A percentile compares a stretch with the other conserved stretches of the same genome.
Conservation (phyloP, 2,113 vertebrate species). For the Hymenochirus boettgeri region DNA sequence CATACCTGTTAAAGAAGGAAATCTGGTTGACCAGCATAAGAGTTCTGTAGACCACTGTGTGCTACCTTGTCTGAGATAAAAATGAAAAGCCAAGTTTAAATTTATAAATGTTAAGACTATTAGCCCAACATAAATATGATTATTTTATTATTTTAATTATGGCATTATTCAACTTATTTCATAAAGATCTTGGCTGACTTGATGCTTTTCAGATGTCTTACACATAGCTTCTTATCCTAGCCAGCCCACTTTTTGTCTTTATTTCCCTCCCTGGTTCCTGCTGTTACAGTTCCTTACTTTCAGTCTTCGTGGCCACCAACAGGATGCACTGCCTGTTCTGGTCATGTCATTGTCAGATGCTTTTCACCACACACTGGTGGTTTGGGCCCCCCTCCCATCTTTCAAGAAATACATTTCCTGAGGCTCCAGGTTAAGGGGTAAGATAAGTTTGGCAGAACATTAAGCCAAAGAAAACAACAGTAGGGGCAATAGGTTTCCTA, state of each 20-base stretch:
- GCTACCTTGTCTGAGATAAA: too few species aligned
- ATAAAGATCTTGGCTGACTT: too few species aligned
- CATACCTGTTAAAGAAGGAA: too few species aligned
- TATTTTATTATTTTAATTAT: too few species aligned
- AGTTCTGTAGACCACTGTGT: too few species aligned
- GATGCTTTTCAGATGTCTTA: neutral
- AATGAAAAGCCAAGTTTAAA: too few species aligned
- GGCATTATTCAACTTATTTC: too few species aligned
- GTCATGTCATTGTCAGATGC: slow-evolving; percentile 29
- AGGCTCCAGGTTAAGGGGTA: neutral
- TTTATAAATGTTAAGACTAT: too few species aligned
- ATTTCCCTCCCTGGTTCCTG: slow-evolving; percentile 27
- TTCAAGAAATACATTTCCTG: slow-evolving; percentile 16
- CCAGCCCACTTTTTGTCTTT: neutral
- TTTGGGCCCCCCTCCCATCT: slow-evolving; percentile 10
- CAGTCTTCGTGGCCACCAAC: slow-evolving; percentile 11
- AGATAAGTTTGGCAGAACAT: slow-evolving; percentile 24
- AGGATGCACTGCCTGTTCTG: slow-evolving; percentile 22
- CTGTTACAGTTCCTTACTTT: slow-evolving; percentile 3
- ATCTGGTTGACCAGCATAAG: too few species aligned
- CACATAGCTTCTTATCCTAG: slow-evolving; percentile 1
- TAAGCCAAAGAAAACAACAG: neutral
- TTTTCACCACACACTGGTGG: slow-evolving; percentile 3
- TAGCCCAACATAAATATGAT: too few species aligned
- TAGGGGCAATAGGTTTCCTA: neutral